Evolutionary conservation across 2,888 invertebrate genomes (phyloP).

Genomic region (Leucophenga montana): DNA sequence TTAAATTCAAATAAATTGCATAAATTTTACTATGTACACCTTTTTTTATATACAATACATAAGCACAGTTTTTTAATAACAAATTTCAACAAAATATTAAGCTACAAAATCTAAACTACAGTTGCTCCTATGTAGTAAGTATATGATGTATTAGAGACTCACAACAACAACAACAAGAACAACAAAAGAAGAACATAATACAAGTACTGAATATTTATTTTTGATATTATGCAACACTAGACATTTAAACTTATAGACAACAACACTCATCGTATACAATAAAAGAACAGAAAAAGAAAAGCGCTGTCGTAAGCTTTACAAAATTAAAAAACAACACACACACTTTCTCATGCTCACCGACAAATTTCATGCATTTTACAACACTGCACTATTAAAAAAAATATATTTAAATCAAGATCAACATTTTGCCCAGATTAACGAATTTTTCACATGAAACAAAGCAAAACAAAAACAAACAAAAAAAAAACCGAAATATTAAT

Average conservation of each 20-base stretch:
- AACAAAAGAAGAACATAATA: slow-evolving; percentile 21
- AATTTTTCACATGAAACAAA: slow-evolving; percentile 52
- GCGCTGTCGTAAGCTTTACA: slow-evolving; percentile 55
- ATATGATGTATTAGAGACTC: too few relatives aligned
- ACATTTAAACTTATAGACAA: slow-evolving; percentile 48
- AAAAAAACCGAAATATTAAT: too few relatives aligned
- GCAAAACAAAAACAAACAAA: slow-evolving; percentile 32
- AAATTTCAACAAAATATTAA: neutral
- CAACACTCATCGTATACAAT: too few relatives aligned
- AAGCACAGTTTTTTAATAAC: too few relatives aligned
- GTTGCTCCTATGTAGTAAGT: slow-evolving; percentile 27
- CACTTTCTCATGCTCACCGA: neutral
- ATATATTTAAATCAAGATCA: slow-evolving; percentile 22
- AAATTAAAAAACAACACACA: slow-evolving; percentile 25
- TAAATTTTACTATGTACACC: too few relatives aligned
- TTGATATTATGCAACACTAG: slow-evolving; percentile 66
- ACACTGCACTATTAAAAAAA: slow-evolving; percentile 27
- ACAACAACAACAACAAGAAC: too few relatives aligned
- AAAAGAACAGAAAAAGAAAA: too few relatives aligned
- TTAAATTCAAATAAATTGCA: neutral
- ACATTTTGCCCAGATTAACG: slow-evolving; percentile 46
- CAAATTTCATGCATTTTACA: slow-evolving; percentile 15
- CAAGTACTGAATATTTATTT: slow-evolving; percentile 61
- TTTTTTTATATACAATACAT: too few relatives aligned
- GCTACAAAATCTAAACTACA: slow-evolving; percentile 12